phyloP scores from a whole-genome alignment of 2,113 vertebrate genomes.

The Ancistrus triradiatus region DNA sequence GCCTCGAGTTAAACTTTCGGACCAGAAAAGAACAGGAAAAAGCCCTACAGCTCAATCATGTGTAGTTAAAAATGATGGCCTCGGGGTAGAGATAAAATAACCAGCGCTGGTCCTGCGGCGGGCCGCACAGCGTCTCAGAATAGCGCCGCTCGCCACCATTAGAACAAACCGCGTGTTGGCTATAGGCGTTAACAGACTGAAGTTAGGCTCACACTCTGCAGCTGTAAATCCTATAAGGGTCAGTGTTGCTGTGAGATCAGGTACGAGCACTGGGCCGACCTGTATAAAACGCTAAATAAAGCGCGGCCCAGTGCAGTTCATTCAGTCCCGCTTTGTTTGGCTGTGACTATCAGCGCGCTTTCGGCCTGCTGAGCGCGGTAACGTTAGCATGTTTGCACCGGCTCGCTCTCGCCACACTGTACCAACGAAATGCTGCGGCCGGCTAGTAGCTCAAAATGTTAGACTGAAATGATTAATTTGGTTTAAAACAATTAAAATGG shows the following conservation, averaged over 20 bases:
- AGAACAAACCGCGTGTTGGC: constrained; percentile 16
- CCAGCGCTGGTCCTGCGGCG: not conserved
- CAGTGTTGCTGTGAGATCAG: too few relatives aligned
- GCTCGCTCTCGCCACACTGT: not conserved
- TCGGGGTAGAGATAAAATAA: too few relatives aligned
- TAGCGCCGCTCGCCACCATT: not conserved
- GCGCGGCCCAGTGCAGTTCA: not conserved
- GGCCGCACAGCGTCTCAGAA: constrained; percentile 2
- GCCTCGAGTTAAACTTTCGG: constrained; percentile 13
- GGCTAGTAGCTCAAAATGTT: not conserved
- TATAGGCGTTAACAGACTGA: not conserved
- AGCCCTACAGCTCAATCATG: too few relatives aligned
- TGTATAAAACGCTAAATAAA: too few relatives aligned
- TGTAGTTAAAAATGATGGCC: not conserved
- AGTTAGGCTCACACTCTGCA: not conserved
- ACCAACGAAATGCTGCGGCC: not conserved
- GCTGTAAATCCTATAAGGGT: too few relatives aligned
- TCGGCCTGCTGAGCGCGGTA: not conserved
- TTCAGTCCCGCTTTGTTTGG: constrained; percentile 6
- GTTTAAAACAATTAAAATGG: not conserved
- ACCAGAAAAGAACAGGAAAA: too few relatives aligned
- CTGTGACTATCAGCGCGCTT: not conserved
- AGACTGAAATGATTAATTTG: not conserved
- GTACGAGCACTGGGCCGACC: too few relatives aligned
- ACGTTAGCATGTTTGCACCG: not conserved